Evolutionary conservation across 1,140 invertebrate genomes (phyloP), one percentile per base, ranked within the genome.

Genomic region (Trichogramma pretiosum): DNA sequence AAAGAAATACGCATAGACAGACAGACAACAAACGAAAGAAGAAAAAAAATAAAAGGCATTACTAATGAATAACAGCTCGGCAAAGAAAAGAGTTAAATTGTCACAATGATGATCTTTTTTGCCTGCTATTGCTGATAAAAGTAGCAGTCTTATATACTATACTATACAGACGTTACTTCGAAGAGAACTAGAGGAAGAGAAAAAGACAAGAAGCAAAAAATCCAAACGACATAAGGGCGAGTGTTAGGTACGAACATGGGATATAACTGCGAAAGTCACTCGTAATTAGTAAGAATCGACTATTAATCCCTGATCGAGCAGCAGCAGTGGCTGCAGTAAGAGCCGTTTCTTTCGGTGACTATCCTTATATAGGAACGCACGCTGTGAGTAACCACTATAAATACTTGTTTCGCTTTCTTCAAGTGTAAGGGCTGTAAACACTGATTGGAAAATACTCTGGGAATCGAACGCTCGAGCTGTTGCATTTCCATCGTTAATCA

Each of bases 211-310:
- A 44, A 44, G 41, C 22, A 19, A 22, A 48, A 42, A 49, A 48
- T 42, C 44, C 41, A 50, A 36, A 50, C 22, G 17, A 23, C 22
- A 37, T 17, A 37, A 35, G 33, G 23, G 47, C 5, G 38, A 41
- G 46, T 18, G 32, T 40, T 19, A 23, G 42, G 43, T 48, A 46
- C 49, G 37, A 41, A 53, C 50, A 52, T 53, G 50, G 46, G 53
- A 50, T 49, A 51, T 46, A 55, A 55, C 46, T 36, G 48, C 30
- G 50, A 45, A 39, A 56, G 37, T 47, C 50, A 52, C 54, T 62
- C 48, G 58, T 62, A 65, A 65, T 65, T 65, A 65, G 60, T 62
- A 63, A 53, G 54, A 60, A 63, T 65, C 61, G 58, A 59, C 59
- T 63, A 62, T 63, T 62, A 63, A 62, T 65, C 56, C 53, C 56